Evolutionary conservation across 2,888 invertebrate species (phyloP), one percentile per base, ranked within the genome.

Genomic region (Eucriotettix oculatus): DNA sequence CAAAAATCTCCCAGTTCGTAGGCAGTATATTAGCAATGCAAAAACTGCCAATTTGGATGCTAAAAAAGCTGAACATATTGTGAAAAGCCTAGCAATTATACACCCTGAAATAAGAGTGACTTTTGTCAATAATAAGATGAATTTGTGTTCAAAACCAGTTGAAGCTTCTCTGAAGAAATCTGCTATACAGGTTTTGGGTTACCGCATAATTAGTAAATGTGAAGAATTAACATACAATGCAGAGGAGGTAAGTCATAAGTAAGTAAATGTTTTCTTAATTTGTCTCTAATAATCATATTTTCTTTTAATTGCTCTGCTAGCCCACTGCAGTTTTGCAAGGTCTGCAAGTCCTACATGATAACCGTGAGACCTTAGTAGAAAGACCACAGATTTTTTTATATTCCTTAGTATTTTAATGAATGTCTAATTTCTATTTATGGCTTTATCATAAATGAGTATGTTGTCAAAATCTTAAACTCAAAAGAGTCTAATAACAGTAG

Each of bases 1-100:
- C 67, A 75, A 75, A 66, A 75, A 76, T 61, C 65, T 80, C 17
- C 82, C 82, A 16, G 82, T 83, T 0, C 71, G 83, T 16, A 74
- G 75, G 63, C 79, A 81, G 68, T 73, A 73, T 61, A 73, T 78
- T 59, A 74, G 69, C 58, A 72, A 73, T 40, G 66, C 69, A 1
- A 77, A 73, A 60, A 73, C 72, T 63, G 70, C 74, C 42, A 74
- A 71, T 62, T 78, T 79, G 58, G 79, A 80, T 62, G 64, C 82
- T 41, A 79, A 76, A 67, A 73, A 71, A 59, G 70, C 79, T 10
- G 80, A 81, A 68, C 72, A 69, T 17, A 66, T 79, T 5, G 68
- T 82, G 12, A 75, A 77, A 67, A 70, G 72, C 3, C 76, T 75
- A 66, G 75, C 75, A 2, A 71, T 81, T 54, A 76, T 79, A 57